A percentile compares a stretch with the other conserved stretches of the same genome.
Evolutionary conservation across 2,888 invertebrate genomes (phyloP).

Genomic region (Ochropleura plecta): DNA sequence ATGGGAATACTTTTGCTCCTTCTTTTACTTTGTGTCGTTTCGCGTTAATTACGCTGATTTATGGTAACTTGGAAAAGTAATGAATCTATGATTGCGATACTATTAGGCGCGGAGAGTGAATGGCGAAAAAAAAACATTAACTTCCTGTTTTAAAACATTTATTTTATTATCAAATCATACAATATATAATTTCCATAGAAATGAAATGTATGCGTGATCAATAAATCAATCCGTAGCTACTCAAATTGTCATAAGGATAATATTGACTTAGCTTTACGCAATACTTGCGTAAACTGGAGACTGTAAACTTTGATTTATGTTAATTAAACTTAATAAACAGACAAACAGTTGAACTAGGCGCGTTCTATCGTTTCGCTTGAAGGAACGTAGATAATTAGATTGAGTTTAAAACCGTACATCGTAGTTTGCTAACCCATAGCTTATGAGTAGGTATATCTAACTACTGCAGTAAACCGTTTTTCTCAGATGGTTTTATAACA

Average conservation of each 20-base stretch:
- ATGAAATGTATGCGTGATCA: not conserved
- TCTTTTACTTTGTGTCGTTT: not conserved
- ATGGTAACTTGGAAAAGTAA: not conserved
- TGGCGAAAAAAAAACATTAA: not conserved
- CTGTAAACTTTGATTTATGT: conserved; percentile 66
- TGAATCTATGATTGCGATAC: not conserved
- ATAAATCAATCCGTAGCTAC: conserved; percentile 41
- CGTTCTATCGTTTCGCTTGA: conserved; percentile 65
- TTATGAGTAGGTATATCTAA: conserved; percentile 38
- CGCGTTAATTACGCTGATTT: not conserved
- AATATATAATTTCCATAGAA: not conserved
- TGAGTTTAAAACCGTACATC: conserved; percentile 55
- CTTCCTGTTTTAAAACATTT: not conserved
- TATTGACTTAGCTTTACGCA: conserved; percentile 37
- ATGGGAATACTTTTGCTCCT: not conserved
- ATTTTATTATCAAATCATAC: not conserved
- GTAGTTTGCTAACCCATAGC: conserved; percentile 58
- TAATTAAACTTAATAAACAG: conserved; percentile 69
- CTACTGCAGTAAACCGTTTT: conserved; percentile 53
- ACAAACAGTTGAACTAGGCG: conserved; percentile 64
- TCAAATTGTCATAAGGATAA: conserved; percentile 23
- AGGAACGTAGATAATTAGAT: conserved; percentile 66
- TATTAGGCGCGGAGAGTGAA: not conserved
- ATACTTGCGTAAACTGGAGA: conserved; percentile 46
- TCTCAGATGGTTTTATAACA: conserved; percentile 55